Percentiles rank a stretch among this genome's conserved stretches.
These are phyloP conservation scores for Excalfactoria chinensis DNA, from an alignment of 2,113 vertebrate species.

Conservation along the genomic window DNA sequence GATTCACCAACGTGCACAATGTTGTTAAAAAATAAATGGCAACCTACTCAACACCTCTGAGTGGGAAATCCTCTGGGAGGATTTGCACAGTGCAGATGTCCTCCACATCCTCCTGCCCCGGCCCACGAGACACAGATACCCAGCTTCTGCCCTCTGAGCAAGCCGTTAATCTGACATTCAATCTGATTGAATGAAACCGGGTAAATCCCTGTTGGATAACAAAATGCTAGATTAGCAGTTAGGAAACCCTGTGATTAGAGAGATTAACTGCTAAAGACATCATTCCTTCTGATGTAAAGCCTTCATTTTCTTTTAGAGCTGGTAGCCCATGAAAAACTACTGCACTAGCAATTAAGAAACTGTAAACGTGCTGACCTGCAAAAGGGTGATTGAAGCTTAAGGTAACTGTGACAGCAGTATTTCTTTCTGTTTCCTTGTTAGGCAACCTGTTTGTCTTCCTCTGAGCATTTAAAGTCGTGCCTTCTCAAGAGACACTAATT, in stretches of 20 bases:
- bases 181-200: not conserved
- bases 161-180: not conserved
- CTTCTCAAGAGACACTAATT: not conserved
- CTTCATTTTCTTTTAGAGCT: not conserved
- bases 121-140: not conserved
- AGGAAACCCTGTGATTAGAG: slow-evolving; percentile 5
- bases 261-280: slow-evolving; percentile 33
- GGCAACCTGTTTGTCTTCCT: not conserved
- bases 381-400: not conserved
- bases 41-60: not conserved
- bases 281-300: not conserved
- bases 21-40: not conserved
- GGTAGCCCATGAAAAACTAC: not conserved
- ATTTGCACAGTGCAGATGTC: not conserved
- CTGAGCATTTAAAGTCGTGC: not conserved
- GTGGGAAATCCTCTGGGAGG: not conserved
- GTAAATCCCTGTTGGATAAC: slow-evolving; percentile 22
- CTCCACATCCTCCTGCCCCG: not conserved
- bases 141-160: not conserved
- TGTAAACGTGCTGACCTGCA: not conserved
- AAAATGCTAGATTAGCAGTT: slow-evolving; percentile 30
- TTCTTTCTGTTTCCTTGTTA: not conserved
- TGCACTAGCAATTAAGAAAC: not conserved
- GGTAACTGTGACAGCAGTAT: not conserved
- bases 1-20: not conserved